phyloP scores from a whole-genome alignment of 2,888 invertebrate genomes.

The Tetanocera ferruginea region DNA sequence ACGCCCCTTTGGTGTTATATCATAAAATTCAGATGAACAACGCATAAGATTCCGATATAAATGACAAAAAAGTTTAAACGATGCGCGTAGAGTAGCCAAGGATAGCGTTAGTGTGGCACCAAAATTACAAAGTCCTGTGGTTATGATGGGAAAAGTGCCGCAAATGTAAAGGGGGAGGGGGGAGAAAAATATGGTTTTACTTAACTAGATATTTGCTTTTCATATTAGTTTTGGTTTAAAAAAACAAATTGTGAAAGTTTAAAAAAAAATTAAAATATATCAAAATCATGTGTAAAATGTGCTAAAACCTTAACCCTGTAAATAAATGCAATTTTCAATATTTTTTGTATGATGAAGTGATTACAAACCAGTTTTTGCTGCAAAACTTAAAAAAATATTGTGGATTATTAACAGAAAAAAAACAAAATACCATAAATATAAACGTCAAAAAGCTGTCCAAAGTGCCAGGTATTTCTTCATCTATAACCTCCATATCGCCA shows the following conservation, averaged over 20 bases:
- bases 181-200: not conserved
- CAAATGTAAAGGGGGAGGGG: too few relatives aligned
- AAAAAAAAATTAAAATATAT: slow-evolving; percentile 41
- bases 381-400: slow-evolving; percentile 8
- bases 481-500: slow-evolving; percentile 77
- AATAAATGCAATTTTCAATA: not conserved
- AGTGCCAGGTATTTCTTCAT: slow-evolving; percentile 74
- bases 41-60: slow-evolving; percentile 72
- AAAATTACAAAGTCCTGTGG: slow-evolving; percentile 62
- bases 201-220: not conserved
- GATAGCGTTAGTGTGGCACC: slow-evolving; percentile 64
- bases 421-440: slow-evolving; percentile 68
- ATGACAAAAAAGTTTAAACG: slow-evolving; percentile 59
- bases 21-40: slow-evolving; percentile 75
- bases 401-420: slow-evolving; percentile 19
- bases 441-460: slow-evolving; percentile 70
- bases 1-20: slow-evolving; percentile 77
- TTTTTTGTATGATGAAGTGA: not conserved
- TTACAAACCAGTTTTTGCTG: slow-evolving; percentile 31
- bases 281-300: slow-evolving; percentile 45
- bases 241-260: not conserved
- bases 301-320: not conserved
- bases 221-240: too few relatives aligned
- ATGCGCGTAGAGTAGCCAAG: slow-evolving; percentile 62
- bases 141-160: slow-evolving; percentile 16